Base-by-base conservation (phyloP, 2,888 invertebrate genomes). In the Blastobasis lacticolella region DNA sequence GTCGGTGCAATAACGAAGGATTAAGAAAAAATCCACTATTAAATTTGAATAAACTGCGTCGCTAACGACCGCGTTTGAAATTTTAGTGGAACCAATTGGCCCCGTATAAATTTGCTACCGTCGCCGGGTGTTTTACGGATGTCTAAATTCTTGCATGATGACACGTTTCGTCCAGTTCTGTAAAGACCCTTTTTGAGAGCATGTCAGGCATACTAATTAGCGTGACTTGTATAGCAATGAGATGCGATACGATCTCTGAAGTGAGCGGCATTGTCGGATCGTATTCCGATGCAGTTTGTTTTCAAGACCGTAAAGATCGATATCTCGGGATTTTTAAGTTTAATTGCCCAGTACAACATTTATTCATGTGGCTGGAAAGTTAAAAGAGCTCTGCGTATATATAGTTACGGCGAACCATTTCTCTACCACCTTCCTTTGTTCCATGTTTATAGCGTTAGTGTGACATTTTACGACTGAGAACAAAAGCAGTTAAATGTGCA, bases 121-220 rank as follows among this genome's bases (percentile, higher is more conserved):
- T 23, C 23, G 23, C 23, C 23, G 23, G 53, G 54, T 49, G 48
- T 54, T 52, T 51, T 43, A 52, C 45, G 49, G 51, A 49, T 43
- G 52, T 44, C 48, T 54, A 51, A 52, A 54, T 49, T 51, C 49
- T 45, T 49, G 37, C 10, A 43, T 37, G 8, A 10, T 50, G 45
- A 23, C 49, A 54, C 49, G 51, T 49, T 49, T 45, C 36, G 48
- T 50, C 49, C 54, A 54, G 52, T 53, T 56, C 49, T 46, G 49
- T 46, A 50, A 45, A 45, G 48, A 53, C 49, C 53, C 49, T 57
- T 56, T 54, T 60, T 51, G 48, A 49, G 50, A 48, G 38, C 45
- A 56, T 62, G 67, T 60, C 53, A 61, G 57, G 65, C 59, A 64
- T 70, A 69, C 67, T 71, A 71, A 76, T 77, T 73, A 71, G 66